Evolutionary conservation across 2,888 invertebrate species (phyloP), one percentile per base, ranked within the genome.

Genomic region (Theodoxus fluviatilis): DNA sequence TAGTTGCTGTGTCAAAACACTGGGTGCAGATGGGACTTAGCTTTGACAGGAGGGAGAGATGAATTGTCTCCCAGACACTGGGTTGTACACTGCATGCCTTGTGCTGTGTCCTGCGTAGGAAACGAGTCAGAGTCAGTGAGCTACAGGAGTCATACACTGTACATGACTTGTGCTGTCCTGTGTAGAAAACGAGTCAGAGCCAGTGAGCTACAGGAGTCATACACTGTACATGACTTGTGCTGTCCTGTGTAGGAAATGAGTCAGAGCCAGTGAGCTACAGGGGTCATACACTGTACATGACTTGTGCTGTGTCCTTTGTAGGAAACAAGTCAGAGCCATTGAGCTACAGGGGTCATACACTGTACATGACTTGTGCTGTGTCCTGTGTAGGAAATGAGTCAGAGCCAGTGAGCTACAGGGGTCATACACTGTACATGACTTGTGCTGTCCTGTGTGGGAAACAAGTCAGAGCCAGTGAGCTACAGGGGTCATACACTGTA

Each of bases 261-360:
- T 4, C 2, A 7, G n/a, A 2, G n/a, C 3, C n/a, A 2, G n/a
- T 2, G 49, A 49, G 49, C 3, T 25, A 3, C 25, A 49, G n/a
- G 3, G 49, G 49, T 22, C 49, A 49, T 3, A 7, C 49, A 6
- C 35, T 35, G 35, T 33, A 61, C 35, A 61, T 37, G 22, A 28
- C 6, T 15, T 3, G 18, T 47, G 47, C 49, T 40, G 12, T 35
- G 37, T 63, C 22, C 55, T 0, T 33, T 70, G 12, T 72, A 80
- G 80, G 80, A 31, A 80, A 77, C 71, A 73, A 71, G 25, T 71
- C 73, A 15, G 69, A 71, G 28, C 67, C 73, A 28, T 35, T 77
- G 31, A 55, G 28, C 1, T 69, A 75, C 61, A 69, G 75, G n/a
- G n/a, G 49, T 2, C 2, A 25, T 2, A 4, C 49, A 49, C 2